Conservation (phyloP, 2,888 invertebrate genomes). For the Archaeoteleia sp. region DNA sequence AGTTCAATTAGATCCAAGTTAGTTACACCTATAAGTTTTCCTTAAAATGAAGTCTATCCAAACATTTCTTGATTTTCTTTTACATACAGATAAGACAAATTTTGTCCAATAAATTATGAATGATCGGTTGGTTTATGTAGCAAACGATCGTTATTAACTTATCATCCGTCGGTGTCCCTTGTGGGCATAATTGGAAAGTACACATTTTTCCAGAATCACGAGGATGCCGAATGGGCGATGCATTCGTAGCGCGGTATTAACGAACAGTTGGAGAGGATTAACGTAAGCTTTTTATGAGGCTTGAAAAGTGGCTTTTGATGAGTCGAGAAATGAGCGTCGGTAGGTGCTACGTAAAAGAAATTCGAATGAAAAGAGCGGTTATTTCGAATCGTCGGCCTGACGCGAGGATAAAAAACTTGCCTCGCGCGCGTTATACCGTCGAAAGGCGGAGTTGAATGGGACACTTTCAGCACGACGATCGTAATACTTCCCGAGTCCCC, state of each 20-base stretch:
- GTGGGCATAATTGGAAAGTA: too few species aligned
- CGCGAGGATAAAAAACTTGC: constrained; percentile 30
- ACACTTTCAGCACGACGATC: constrained; percentile 36
- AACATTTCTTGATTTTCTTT: too few species aligned
- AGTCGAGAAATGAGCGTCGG: constrained; percentile 2
- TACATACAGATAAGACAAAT: too few species aligned
- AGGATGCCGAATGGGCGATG: constrained; percentile 9
- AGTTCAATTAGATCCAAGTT: too few species aligned
- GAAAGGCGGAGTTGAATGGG: constrained; percentile 40
- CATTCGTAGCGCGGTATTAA: constrained; percentile 2
- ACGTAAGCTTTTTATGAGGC: too few species aligned
- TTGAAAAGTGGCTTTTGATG: constrained; percentile 2
- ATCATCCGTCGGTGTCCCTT: too few species aligned
- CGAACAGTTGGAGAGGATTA: constrained; percentile 1
- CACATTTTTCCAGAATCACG: too few species aligned
- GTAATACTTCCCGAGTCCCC: constrained; percentile 39
- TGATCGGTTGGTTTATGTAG: too few species aligned
- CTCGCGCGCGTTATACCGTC: constrained; percentile 16
- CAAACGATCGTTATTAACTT: too few species aligned
- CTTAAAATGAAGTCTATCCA: too few species aligned
- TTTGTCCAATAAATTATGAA: too few species aligned
- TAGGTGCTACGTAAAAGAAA: constrained; percentile 35
- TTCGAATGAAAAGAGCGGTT: constrained; percentile 40
- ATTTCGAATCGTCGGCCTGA: constrained; percentile 31
- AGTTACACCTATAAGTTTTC: too few species aligned